Base-by-base conservation (phyloP, 1,140 invertebrate species). In the Muscidifurax raptorellus region DNA sequence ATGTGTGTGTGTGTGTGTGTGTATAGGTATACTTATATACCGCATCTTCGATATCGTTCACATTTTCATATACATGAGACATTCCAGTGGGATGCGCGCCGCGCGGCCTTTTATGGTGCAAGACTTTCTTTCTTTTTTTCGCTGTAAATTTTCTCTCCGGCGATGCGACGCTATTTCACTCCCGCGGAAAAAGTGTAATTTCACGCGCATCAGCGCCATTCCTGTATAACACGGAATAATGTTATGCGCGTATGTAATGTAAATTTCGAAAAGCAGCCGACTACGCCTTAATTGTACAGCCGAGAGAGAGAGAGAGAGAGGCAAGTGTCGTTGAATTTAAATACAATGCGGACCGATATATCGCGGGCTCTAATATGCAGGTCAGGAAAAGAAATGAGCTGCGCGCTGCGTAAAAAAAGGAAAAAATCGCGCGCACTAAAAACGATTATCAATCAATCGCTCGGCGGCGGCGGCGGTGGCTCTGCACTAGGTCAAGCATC, bases 21-120 rank as follows among this genome's bases (percentile, higher is more conserved):
- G 36, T 10, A 40, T 9, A 0, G 66, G 66, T 13, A n/a, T 27
- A n/a, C 27, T 4, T 2, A 4, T 52, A 47, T 15, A 10, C 15
- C 66, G 66, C 76, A 77, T 72, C 76, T 74, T 74, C 77, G 83
- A 80, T 84, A 84, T 84, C 83, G 83, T 30, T 72, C 77, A 80
- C 83, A 84, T 84, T 84, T 84, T 84, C 83, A 80, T 84, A 74
- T 84, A 84, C 83, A 74, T 79, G 76, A 84, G 83, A 84, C 83
- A 84, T 84, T 84, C 83, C 82, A 47, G 40, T 32, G n/a, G n/a
- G 6, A 12, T 13, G 74, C 27, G 27, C 22, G 59, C 67, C 44
- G 25, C 25, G n/a, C 18, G 36, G 44, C 47, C 69, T 81, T 81
- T 81, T 81, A 81, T 74, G 80, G 36, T 59, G 13, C 44, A 13